phyloP scores from a whole-genome alignment of 2,888 invertebrate genomes.

The Trichacis sp. region DNA sequence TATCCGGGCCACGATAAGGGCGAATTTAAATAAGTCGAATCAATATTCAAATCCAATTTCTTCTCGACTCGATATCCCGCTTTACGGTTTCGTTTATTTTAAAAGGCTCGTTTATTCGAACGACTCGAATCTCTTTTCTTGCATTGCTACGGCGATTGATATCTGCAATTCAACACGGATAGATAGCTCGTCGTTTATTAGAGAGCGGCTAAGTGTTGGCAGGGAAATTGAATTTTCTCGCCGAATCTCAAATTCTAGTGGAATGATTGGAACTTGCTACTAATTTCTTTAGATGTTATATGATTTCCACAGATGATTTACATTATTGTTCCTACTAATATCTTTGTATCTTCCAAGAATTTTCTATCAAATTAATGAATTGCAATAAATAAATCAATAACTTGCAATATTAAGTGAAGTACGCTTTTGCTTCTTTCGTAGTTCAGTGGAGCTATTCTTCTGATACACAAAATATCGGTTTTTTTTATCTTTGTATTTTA shows the following conservation, averaged over 20 bases:
- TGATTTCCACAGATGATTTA: too few species aligned
- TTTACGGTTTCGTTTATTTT: constrained; percentile 47
- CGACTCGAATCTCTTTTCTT: constrained; percentile 37
- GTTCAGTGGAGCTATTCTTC: too few species aligned
- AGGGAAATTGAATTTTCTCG: constrained; percentile 1
- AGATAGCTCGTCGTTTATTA: constrained; percentile 21
- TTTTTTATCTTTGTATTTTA: too few species aligned
- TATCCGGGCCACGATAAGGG: constrained; percentile 59
- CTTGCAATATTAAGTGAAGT: too few species aligned
- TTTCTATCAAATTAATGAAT: too few species aligned
- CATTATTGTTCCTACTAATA: too few species aligned
- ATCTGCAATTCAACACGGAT: constrained; percentile 41
- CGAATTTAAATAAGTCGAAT: constrained; percentile 69
- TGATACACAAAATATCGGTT: too few species aligned
- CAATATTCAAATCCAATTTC: constrained; percentile 67
- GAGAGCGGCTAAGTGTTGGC: constrained; percentile 2
- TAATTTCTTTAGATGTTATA: too few species aligned
- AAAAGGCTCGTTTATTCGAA: constrained; percentile 44
- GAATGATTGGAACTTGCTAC: too few species aligned
- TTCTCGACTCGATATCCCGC: constrained; percentile 39
- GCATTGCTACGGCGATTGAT: constrained; percentile 36
- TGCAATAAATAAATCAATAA: too few species aligned
- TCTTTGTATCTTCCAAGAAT: too few species aligned
- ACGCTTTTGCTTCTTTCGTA: too few species aligned
- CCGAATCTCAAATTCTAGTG: background rate